These are phyloP conservation scores for Watsonalla cultraria DNA, from an alignment of 2,888 invertebrate genomes.

Conservation along the genomic window DNA sequence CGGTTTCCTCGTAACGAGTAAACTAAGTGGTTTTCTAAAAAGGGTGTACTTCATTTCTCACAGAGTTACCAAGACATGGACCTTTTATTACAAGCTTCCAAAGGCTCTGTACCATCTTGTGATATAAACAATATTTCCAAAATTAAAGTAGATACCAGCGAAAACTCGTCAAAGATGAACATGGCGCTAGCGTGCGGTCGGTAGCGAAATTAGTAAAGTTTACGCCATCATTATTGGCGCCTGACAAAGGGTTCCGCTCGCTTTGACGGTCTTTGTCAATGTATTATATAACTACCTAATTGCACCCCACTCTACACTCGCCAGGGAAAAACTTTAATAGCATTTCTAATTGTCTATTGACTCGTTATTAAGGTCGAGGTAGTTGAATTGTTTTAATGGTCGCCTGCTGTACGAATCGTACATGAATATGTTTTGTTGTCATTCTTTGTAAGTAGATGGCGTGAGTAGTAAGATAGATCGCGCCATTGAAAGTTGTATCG, in stretches of 20 bases:
- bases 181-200: slow-evolving; percentile 28
- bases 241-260: slow-evolving; percentile 51
- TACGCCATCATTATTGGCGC: slow-evolving; percentile 59
- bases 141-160: neutral
- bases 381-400: too few relatives aligned
- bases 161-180: neutral
- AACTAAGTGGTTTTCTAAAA: too few relatives aligned
- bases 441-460: too few relatives aligned
- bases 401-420: too few relatives aligned
- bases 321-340: neutral
- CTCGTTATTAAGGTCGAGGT: neutral
- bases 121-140: too few relatives aligned
- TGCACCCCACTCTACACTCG: slow-evolving; percentile 1
- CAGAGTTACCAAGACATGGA: neutral
- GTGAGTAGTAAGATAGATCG: too few relatives aligned
- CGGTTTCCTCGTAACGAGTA: too few relatives aligned
- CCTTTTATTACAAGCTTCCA: neutral
- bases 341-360: neutral
- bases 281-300: slow-evolving; percentile 47
- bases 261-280: slow-evolving; percentile 46
- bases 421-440: too few relatives aligned
- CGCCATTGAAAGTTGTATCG: too few relatives aligned
- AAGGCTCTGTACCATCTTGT: too few relatives aligned
- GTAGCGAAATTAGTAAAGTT: slow-evolving; percentile 67
- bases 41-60: neutral